Conservation (phyloP, 2,113 vertebrate species). For the Hydrolagus affinis region DNA sequence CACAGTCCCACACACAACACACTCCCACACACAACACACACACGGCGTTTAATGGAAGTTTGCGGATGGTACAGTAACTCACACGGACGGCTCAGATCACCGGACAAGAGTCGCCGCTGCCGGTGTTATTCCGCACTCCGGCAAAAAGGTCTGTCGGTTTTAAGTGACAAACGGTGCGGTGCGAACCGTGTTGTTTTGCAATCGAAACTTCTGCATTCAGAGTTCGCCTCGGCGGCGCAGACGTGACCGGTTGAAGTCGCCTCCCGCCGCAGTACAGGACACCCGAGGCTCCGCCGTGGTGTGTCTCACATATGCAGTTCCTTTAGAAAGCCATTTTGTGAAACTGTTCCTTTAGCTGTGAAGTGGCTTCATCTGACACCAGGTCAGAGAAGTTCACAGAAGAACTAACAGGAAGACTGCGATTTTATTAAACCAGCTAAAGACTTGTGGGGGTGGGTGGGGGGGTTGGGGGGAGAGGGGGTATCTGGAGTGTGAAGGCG, state of each 20-base stretch:
- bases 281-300: neutral
- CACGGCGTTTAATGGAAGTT: neutral
- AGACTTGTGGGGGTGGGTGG: too few relatives aligned
- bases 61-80: too few relatives aligned
- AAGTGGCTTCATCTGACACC: neutral
- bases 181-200: neutral
- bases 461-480: too few relatives aligned
- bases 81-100: too few relatives aligned
- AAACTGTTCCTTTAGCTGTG: neutral
- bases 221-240: neutral
- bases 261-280: too few relatives aligned
- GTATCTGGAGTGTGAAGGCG: too few relatives aligned
- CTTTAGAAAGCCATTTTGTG: neutral
- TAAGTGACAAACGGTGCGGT: too few relatives aligned
- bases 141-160: too few relatives aligned
- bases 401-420: neutral
- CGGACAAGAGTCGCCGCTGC: too few relatives aligned
- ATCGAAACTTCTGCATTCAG: neutral
- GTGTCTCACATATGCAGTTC: neutral
- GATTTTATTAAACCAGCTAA: neutral
- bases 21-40: too few relatives aligned
- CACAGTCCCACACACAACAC: neutral
- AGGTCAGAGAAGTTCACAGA: neutral
- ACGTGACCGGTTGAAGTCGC: neutral
- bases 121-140: too few relatives aligned